These are phyloP conservation scores for Pollicipes pollicipes DNA, from an alignment of 1,140 invertebrate genomes.

Conservation along the genomic window DNA sequence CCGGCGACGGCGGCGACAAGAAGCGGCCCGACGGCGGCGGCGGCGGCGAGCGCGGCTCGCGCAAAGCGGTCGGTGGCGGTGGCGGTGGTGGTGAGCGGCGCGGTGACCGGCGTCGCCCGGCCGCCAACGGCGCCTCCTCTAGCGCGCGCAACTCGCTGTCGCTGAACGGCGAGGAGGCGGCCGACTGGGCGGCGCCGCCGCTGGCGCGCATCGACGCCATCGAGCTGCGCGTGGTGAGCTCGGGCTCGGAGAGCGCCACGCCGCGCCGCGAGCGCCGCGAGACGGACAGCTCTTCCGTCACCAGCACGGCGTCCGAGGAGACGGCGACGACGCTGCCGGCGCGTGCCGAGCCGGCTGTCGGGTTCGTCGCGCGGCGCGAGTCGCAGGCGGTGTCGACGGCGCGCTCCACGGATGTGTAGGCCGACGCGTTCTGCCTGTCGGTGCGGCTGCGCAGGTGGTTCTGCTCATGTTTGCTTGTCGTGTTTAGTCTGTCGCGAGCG, in stretches of 20 bases:
- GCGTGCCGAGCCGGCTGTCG: not conserved
- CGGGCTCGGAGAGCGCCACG: not conserved
- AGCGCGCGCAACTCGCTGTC: not conserved
- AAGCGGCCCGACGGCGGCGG: not conserved
- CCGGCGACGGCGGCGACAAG: not conserved
- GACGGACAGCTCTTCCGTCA: not conserved
- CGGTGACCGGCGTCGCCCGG: too few species aligned
- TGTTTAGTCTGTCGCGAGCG: too few species aligned
- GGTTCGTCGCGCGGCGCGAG: not conserved
- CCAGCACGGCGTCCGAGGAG: not conserved
- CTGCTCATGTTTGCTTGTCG: too few species aligned
- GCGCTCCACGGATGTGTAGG: not conserved
- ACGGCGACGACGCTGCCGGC: too few species aligned
- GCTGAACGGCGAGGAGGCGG: not conserved
- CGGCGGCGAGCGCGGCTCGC: not conserved
- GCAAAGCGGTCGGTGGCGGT: not conserved
- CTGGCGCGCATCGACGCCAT: not conserved
- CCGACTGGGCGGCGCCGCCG: not conserved
- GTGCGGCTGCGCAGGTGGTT: too few species aligned
- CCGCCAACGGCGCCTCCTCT: not conserved
- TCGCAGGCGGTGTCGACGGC: not conserved
- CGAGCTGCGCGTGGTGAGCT: not conserved
- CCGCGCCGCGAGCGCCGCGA: not conserved
- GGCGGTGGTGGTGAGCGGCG: too few species aligned
- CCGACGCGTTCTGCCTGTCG: too few species aligned